These are phyloP conservation scores for Sarcophilus harrisii DNA, from an alignment of 2,797 vertebrate genomes.

Conservation along the genomic window DNA sequence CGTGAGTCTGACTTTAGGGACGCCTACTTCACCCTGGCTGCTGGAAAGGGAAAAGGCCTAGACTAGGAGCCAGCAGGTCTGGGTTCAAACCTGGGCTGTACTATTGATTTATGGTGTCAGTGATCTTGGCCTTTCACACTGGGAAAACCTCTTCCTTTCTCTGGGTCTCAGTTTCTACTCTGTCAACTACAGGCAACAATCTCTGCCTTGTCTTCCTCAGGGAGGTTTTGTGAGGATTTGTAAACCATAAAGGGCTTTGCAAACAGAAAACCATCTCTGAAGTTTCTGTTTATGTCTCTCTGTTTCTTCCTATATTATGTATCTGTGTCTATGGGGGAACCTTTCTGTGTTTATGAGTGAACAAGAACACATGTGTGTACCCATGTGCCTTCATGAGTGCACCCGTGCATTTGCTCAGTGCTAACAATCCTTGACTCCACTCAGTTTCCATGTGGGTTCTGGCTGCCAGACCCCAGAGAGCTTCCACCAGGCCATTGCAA, in stretches of 20 bases:
- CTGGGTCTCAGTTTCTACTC: not conserved
- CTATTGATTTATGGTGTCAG: not conserved
- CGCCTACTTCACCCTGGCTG: not conserved
- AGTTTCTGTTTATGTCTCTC: not conserved
- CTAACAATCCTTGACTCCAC: not conserved
- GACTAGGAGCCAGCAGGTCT: not conserved
- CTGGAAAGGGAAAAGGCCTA: not conserved
- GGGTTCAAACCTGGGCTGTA: not conserved
- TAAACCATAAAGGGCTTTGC: not conserved
- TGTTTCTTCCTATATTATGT: not conserved
- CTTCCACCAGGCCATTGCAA: constrained; percentile 64
- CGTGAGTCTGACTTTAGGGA: constrained; percentile 61
- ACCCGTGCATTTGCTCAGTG: not conserved
- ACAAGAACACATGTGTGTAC: not conserved
- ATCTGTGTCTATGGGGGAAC: not conserved
- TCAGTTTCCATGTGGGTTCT: constrained; percentile 79
- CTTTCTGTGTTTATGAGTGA: not conserved
- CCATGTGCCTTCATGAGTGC: not conserved
- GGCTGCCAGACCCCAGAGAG: constrained; percentile 32
- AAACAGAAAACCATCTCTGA: not conserved
- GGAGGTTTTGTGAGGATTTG: not conserved
- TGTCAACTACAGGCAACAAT: not conserved
- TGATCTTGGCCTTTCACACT: not conserved
- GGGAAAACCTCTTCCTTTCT: rapidly evolving
- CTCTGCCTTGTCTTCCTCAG: not conserved